Evolutionary conservation across 2,113 vertebrate species (phyloP).

Genomic region (Struthio camelus): DNA sequence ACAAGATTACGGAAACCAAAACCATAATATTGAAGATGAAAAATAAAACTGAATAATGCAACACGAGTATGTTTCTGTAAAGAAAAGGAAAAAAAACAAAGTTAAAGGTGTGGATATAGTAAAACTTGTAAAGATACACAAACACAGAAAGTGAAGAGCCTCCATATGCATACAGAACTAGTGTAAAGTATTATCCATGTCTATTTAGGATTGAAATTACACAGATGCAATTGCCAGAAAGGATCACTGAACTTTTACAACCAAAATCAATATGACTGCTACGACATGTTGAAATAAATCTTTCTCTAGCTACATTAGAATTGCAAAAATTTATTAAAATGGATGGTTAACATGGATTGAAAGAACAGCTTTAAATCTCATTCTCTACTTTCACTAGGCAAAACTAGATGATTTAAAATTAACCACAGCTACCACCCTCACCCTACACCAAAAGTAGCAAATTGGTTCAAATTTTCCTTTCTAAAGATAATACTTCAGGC

Average conservation of each 20-base stretch:
- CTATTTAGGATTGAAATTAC: background rate
- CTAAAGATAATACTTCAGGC: background rate
- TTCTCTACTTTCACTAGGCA: background rate
- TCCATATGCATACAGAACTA: background rate
- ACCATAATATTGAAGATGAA: slow-evolving; percentile 31
- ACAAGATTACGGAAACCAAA: slow-evolving; percentile 41
- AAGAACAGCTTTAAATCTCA: background rate
- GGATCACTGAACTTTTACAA: background rate
- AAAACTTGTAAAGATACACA: background rate
- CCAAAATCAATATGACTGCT: background rate
- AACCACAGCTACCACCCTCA: slow-evolving; percentile 30
- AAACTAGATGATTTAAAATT: background rate
- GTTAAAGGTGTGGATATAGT: background rate
- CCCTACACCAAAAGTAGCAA: background rate
- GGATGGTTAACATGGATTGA: background rate
- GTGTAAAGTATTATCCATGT: background rate
- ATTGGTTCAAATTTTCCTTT: background rate
- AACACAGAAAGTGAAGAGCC: background rate
- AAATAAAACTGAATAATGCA: slow-evolving; percentile 37
- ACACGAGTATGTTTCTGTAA: background rate
- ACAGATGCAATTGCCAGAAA: background rate
- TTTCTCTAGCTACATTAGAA: background rate
- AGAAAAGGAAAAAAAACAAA: background rate
- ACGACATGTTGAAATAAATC: background rate
- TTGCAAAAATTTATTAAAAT: background rate